phyloP scores from a whole-genome alignment of 2,113 vertebrate species.

The Nyctereutes procyonoides region DNA sequence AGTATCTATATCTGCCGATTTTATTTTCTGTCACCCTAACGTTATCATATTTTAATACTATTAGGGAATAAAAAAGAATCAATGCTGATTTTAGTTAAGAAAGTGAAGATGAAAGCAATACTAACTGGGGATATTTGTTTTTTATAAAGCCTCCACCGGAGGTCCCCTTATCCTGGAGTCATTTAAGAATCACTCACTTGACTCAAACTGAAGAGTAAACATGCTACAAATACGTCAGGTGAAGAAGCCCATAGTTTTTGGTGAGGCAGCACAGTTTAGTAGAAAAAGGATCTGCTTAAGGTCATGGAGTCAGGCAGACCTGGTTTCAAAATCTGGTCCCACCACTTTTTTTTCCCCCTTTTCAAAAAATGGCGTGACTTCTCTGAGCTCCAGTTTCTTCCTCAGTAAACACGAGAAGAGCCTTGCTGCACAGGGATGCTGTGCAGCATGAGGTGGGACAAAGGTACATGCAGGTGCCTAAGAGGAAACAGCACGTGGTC shows the following conservation, averaged over 20 bases:
- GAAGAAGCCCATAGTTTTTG: not conserved
- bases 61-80: conserved; percentile 64
- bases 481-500: not conserved
- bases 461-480: not conserved
- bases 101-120: conserved; percentile 51
- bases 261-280: not conserved
- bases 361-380: not conserved
- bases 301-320: not conserved
- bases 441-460: not conserved
- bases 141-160: not conserved
- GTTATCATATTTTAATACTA: conserved; percentile 72
- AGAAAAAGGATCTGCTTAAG: not conserved
- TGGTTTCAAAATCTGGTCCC: not conserved
- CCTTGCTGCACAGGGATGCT: not conserved
- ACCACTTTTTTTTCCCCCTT: not conserved
- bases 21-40: conserved; percentile 70
- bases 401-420: not conserved
- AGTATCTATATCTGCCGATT: conserved; percentile 46
- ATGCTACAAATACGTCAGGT: not conserved
- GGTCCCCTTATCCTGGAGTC: conserved; percentile 35
- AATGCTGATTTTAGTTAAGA: conserved; percentile 70
- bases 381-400: not conserved
- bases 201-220: not conserved
- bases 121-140: not conserved
- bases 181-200: conserved; percentile 16